Percentiles rank a stretch among this genome's conserved stretches.
Evolutionary conservation across 2,113 vertebrate species (phyloP).

Genomic region (Arothron firmamentum): DNA sequence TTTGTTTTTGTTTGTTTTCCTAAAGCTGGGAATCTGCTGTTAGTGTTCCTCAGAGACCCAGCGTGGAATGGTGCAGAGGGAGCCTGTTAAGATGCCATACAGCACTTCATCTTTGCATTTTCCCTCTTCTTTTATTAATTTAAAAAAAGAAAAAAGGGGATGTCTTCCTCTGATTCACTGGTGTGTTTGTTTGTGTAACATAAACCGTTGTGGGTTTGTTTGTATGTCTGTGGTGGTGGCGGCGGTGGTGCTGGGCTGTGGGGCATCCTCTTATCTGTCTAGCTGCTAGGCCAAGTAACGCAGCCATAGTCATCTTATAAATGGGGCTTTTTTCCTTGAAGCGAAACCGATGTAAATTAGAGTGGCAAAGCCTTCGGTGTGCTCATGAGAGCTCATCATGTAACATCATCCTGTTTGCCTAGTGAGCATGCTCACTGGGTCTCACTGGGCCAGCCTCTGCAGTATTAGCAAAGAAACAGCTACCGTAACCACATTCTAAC

Average conservation of each 20-base stretch:
- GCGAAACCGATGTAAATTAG: constrained; percentile 59
- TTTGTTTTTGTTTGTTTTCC: constrained; percentile 61
- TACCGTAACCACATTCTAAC: not conserved
- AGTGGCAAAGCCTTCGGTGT: constrained; percentile 36
- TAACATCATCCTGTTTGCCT: constrained; percentile 51
- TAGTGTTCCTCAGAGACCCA: constrained; percentile 44
- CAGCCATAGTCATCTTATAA: constrained; percentile 51
- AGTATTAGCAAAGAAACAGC: constrained; percentile 45
- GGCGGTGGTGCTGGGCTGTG: constrained; percentile 14
- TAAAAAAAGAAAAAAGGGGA: too few relatives aligned
- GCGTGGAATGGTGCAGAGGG: constrained; percentile 28
- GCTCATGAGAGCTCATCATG: constrained; percentile 61
- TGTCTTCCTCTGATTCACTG: constrained; percentile 24
- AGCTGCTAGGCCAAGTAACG: constrained; percentile 33
- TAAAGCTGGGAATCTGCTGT: constrained; percentile 39
- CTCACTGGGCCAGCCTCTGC: constrained; percentile 30
- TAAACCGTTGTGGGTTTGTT: constrained; percentile 17
- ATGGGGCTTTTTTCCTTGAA: constrained; percentile 51
- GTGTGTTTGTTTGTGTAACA: constrained; percentile 43
- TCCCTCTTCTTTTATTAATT: constrained; percentile 1
- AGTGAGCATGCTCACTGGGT: constrained; percentile 36
- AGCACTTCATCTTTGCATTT: constrained; percentile 30
- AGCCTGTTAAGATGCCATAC: constrained; percentile 31
- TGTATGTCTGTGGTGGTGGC: constrained; percentile 14
- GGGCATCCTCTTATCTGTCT: constrained; percentile 23